phyloP scores from a whole-genome alignment of 2,113 vertebrate species.

The Neofelis nebulosa region DNA sequence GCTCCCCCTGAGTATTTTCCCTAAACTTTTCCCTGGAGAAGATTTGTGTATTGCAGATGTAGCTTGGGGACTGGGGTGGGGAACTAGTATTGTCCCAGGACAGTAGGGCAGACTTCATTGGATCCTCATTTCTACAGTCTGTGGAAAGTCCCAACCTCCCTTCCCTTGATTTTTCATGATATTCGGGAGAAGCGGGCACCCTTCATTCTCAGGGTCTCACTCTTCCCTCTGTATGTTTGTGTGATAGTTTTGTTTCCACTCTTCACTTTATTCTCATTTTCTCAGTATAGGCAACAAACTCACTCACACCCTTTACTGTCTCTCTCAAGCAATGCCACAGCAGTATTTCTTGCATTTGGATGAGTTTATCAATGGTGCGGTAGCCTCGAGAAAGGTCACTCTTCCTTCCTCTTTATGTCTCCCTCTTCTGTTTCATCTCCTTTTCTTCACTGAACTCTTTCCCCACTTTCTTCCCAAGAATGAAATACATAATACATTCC shows the following conservation, averaged over 20 bases:
- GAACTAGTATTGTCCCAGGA: neutral
- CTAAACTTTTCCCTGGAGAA: neutral
- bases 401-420: neutral
- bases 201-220: accelerated
- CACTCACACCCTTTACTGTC: neutral
- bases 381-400: neutral
- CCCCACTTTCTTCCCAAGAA: neutral
- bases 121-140: neutral
- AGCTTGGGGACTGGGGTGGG: neutral
- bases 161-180: neutral
- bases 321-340: neutral
- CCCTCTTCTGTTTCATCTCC: neutral
- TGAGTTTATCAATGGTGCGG: neutral
- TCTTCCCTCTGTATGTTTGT: neutral
- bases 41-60: neutral
- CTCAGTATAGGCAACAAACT: neutral
- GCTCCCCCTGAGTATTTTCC: neutral
- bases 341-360: neutral
- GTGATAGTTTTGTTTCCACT: neutral
- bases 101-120: neutral
- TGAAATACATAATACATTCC: neutral
- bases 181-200: accelerated
- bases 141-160: neutral
- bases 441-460: neutral
- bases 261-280: neutral